Base-by-base conservation (phyloP, 2,113 vertebrate species). In the Bungarus multicinctus region DNA sequence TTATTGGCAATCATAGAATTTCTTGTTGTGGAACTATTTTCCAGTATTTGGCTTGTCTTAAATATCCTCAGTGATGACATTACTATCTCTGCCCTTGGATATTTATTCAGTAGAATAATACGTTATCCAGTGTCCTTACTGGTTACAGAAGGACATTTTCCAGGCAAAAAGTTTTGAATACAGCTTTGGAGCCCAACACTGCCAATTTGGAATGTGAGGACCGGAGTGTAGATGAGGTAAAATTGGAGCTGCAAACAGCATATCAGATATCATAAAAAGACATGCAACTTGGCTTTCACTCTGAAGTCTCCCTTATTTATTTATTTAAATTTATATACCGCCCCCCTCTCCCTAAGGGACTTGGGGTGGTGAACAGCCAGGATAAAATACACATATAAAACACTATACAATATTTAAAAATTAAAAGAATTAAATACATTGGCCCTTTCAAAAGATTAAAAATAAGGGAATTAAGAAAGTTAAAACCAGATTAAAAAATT, bases 21-120 rank as follows among this genome's bases (percentile, higher is more conserved):
- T 6, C 88, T 95, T 58, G 50, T 50, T 94, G 92, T 34, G 34
- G 93, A 89, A 94, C 89, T 54, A 92, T 86, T 87, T 86, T 60
- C 94, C 14, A 27, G 53, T 53, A 2, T 45, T 93, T 60, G 89
- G 87, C 74, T 91, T 81, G 45, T 69, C 64, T 54, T 94, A 94
- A 93, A 96, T 95, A 55, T 74, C 89, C 85, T 86, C 90, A 91
- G 58, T 39, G 3, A 91, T 85, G 5, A 22, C 60, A 25, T 10
- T 93, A 69, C 87, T 55, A 85, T 1, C 0, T 90, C 53, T 64
- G 81, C 81, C 81, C 85, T 90, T 93, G 89, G 89, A 89, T 57
- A 93, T 93, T 86, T 87, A 58, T 90, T 93, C 27, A 50, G 86
- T 58, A 39, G 74, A 18, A 90, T 53, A 57, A 93, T 93, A 25